These are phyloP conservation scores for Ichneumoninae sp. DNA, from an alignment of 2,888 invertebrate genomes.

Conservation along the genomic window DNA sequence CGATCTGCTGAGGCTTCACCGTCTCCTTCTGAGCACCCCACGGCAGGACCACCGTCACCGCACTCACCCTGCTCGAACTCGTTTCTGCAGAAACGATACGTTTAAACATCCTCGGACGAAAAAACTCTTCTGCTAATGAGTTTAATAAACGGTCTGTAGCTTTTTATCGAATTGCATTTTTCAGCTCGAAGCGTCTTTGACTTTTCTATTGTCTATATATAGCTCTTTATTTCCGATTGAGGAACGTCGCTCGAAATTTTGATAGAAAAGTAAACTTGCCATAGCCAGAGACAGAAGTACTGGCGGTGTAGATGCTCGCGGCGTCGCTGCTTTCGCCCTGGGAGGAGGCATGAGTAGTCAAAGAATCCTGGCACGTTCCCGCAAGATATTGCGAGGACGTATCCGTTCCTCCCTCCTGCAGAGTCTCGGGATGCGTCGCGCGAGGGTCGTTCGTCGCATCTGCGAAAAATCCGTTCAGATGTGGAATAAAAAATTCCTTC, in stretches of 20 bases:
- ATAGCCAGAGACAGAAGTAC: conserved; percentile 82
- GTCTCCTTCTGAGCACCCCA: conserved; percentile 93
- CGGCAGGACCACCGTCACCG: conserved; percentile 86
- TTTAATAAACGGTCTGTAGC: not conserved
- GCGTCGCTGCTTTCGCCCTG: conserved; percentile 81
- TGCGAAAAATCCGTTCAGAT: conserved; percentile 60
- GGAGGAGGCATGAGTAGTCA: conserved; percentile 76
- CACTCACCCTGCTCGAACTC: conserved; percentile 81
- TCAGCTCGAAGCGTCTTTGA: too few species aligned
- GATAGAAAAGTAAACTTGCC: conserved; percentile 72
- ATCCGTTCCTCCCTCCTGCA: conserved; percentile 77
- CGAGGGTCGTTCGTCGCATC: conserved; percentile 79
- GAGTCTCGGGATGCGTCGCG: conserved; percentile 75
- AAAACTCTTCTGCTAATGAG: not conserved
- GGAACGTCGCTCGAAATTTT: not conserved
- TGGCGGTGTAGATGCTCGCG: conserved; percentile 81
- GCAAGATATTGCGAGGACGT: conserved; percentile 71
- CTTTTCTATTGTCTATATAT: not conserved
- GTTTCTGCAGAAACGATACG: conserved; percentile 75
- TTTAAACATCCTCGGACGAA: not conserved
- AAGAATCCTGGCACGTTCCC: conserved; percentile 77
- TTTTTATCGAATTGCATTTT: not conserved
- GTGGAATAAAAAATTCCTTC: conserved; percentile 13
- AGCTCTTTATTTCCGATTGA: not conserved
- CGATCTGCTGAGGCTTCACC: conserved; percentile 81